phyloP scores from a whole-genome alignment of 2,888 invertebrate genomes.

The Aethes cnicana region DNA sequence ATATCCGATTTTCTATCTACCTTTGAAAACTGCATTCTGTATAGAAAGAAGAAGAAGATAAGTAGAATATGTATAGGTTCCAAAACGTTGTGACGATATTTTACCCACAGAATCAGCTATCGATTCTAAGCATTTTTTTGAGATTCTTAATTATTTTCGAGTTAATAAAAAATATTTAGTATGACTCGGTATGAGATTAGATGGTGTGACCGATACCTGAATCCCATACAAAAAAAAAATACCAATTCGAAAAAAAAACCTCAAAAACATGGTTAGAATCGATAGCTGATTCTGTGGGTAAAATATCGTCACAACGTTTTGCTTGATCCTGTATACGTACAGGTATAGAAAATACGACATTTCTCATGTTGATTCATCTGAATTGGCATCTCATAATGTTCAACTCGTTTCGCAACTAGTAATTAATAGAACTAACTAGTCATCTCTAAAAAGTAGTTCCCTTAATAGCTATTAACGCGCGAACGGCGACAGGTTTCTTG shows the following conservation, averaged over 20 bases:
- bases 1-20: neutral
- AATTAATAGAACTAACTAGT: conserved; percentile 4
- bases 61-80: too few species aligned
- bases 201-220: neutral
- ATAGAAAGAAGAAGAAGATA: neutral
- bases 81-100: too few species aligned
- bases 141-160: too few species aligned
- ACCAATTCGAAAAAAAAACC: too few species aligned
- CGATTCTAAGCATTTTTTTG: too few species aligned
- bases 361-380: conserved; percentile 2
- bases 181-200: neutral
- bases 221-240: too few species aligned
- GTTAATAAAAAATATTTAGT: too few species aligned
- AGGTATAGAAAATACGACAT: neutral
- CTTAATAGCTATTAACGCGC: neutral
- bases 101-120: too few species aligned
- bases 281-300: too few species aligned
- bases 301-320: neutral
- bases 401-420: conserved; percentile 12
- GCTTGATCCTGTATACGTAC: neutral
- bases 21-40: too few species aligned
- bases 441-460: neutral
- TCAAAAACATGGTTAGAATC: too few species aligned
- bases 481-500: neutral
- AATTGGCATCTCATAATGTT: conserved; percentile 6